Evolutionary conservation across 2,113 vertebrate species (phyloP).

Genomic region (rabbit (Oryctolagus cuniculus)): DNA sequence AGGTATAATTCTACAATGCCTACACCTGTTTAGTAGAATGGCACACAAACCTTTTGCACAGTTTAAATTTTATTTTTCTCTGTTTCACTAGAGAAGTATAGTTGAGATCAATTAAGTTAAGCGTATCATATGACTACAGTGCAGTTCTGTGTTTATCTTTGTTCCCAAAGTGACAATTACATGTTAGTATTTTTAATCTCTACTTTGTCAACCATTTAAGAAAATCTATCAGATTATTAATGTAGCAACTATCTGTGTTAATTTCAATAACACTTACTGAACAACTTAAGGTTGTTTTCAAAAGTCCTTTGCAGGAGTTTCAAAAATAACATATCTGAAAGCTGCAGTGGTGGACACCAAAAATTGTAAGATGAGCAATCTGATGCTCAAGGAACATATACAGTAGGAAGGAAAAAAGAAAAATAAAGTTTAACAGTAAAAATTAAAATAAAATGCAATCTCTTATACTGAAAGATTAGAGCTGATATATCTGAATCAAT

Average conservation of each 20-base stretch:
- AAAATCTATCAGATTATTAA: slow-evolving; percentile 52
- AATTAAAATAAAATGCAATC: slow-evolving; percentile 2
- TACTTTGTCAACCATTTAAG: slow-evolving; percentile 26
- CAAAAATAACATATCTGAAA: slow-evolving; percentile 5
- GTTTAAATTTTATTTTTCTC: neutral
- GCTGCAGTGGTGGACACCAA: neutral
- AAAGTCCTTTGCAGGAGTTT: slow-evolving; percentile 22
- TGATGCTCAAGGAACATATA: slow-evolving; percentile 9
- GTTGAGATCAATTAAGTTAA: slow-evolving; percentile 11
- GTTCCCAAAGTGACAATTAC: slow-evolving; percentile 6
- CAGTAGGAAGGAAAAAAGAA: neutral
- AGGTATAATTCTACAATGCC: neutral
- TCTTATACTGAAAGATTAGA: neutral
- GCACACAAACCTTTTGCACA: neutral
- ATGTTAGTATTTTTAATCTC: slow-evolving; percentile 38
- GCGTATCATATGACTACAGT: neutral
- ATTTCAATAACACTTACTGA: slow-evolving; percentile 22
- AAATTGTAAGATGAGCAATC: neutral
- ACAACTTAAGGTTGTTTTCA: slow-evolving; percentile 4
- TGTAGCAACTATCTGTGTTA: neutral
- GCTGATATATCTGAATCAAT: neutral
- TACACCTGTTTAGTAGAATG: neutral
- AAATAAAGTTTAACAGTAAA: slow-evolving; percentile 33
- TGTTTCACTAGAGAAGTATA: slow-evolving; percentile 7
- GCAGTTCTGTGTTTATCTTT: neutral